A percentile compares a stretch with the other conserved stretches of the same genome.
These are phyloP conservation scores for Spea hammondii DNA, from an alignment of 2,797 vertebrate species.

Conservation along the genomic window DNA sequence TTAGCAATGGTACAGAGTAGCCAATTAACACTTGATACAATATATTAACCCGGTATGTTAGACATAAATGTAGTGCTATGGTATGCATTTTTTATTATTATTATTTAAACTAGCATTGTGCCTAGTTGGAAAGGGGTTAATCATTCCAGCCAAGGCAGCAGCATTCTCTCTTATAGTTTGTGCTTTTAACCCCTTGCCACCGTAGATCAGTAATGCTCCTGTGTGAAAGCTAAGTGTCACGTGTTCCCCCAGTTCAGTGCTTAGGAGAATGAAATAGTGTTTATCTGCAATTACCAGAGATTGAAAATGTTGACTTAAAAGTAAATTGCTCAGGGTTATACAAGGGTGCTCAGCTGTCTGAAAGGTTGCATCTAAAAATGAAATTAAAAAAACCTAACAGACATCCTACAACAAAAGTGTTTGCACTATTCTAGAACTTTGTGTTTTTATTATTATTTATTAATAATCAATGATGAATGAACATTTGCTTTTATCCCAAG, in stretches of 20 bases:
- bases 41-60: too few relatives aligned
- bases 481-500: too few relatives aligned
- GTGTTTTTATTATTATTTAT: too few relatives aligned
- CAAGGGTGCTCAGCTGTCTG: conserved; percentile 12
- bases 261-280: conserved; percentile 16
- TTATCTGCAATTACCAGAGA: conserved; percentile 28
- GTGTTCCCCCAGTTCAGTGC: neutral
- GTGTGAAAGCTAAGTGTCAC: conserved; percentile 1
- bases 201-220: neutral
- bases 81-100: too few relatives aligned
- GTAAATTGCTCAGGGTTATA: conserved; percentile 24
- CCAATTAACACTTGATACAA: too few relatives aligned
- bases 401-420: too few relatives aligned
- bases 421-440: too few relatives aligned
- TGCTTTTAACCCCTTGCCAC: neutral
- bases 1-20: too few relatives aligned
- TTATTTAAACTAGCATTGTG: too few relatives aligned
- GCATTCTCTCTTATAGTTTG: neutral
- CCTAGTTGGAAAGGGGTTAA: neutral
- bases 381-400: too few relatives aligned
- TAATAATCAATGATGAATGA: too few relatives aligned
- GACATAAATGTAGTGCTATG: too few relatives aligned
- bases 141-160: neutral
- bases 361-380: neutral
- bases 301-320: conserved; percentile 34